Evolutionary conservation across 2,888 invertebrate genomes (phyloP).

Genomic region (Parelbella ahira): DNA sequence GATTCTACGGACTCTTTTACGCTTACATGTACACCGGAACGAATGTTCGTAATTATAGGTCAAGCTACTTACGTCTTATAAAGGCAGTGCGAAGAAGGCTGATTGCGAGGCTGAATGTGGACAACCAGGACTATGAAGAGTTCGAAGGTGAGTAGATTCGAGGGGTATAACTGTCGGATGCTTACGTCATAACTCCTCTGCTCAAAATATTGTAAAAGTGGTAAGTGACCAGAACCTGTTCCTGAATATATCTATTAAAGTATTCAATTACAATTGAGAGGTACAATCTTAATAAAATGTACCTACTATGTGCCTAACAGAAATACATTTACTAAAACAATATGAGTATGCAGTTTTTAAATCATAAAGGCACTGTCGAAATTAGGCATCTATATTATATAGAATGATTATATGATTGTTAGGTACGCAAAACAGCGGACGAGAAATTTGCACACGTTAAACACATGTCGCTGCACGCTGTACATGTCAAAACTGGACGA

Average conservation of each 20-base stretch:
- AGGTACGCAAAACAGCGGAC: conserved; percentile 43
- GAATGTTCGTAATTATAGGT: conserved; percentile 7
- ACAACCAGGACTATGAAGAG: not conserved
- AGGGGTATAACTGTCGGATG: not conserved
- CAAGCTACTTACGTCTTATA: not conserved
- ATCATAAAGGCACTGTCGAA: too few species aligned
- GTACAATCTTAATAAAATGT: too few species aligned
- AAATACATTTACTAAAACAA: too few species aligned
- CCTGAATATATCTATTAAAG: too few species aligned
- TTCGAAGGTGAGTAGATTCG: not conserved
- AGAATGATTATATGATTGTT: not conserved
- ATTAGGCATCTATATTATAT: too few species aligned
- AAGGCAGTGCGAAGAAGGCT: not conserved
- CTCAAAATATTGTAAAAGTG: too few species aligned
- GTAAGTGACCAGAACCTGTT: too few species aligned
- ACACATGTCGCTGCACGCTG: conserved; percentile 15
- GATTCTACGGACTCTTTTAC: conserved; percentile 24
- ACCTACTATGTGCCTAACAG: too few species aligned
- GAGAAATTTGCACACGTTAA: conserved; percentile 17
- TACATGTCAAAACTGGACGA: conserved; percentile 21
- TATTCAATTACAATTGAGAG: too few species aligned
- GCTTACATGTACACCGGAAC: conserved; percentile 2
- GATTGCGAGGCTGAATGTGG: not conserved
- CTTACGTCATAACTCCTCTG: too few species aligned
- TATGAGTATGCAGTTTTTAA: too few species aligned